Base-by-base conservation (phyloP, 2,797 vertebrate genomes). In the Pantherophis alleghaniensis region DNA sequence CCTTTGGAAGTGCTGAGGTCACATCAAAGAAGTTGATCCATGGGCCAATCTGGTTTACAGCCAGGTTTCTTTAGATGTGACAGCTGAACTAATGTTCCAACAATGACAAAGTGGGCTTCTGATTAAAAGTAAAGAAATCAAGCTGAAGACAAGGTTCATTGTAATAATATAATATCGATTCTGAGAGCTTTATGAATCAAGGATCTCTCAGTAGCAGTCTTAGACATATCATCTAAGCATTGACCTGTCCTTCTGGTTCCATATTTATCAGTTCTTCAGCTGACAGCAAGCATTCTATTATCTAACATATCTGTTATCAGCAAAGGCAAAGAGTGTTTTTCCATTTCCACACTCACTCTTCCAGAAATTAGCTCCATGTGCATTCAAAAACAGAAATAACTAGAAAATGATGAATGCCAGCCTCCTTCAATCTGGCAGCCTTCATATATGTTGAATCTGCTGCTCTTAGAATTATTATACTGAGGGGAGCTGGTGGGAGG, bases 141-240 rank as follows among this genome's bases (percentile, higher is more conserved):
- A 95, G 95, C 63, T 96, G 96, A 96, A 97, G 95, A 94, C 94
- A 92, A 97, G 55, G 94, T 86, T 88, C 55, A 94, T 96, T 97
- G 96, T 96, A 97, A 96, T 96, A 97, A 95, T 83, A 26, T 56
- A 92, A 92, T 91, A 83, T 47, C 51, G 93, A 91, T 96, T 96
- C 94, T 94, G 89, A 92, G 94, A 91, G 96, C 96, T 96, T 96
- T 97, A 96, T 96, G 94, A 91, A 91, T 86, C 94, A 92, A 94
- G 87, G 95, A 94, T 96, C 87, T 96, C 95, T 96, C 95, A 95
- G 92, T 93, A 95, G 94, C 94, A 92, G 94, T 59, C 95, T 95
- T 94, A 95, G 95, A 95, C 95, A 96, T 92, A 96, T 97, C 96
- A 96, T 93, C 96, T 96, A 96, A 91, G 95, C 56, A 91, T 92